These are phyloP conservation scores for Liolophura sinensis DNA, from an alignment of 1,140 invertebrate species.

Conservation along the genomic window DNA sequence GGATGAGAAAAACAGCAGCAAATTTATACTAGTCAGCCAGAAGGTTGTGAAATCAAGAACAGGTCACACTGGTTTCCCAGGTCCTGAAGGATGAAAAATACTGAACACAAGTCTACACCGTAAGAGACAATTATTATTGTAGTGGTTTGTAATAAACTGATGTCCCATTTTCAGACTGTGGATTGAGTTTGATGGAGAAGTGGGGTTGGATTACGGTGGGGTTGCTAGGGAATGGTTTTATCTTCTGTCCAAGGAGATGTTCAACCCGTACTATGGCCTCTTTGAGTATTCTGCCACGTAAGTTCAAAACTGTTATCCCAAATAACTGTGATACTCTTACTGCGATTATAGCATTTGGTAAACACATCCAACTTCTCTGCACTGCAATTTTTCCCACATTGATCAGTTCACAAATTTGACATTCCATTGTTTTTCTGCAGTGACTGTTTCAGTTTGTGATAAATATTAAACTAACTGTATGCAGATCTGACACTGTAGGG, in stretches of 20 bases:
- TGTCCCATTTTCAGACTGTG: constrained; percentile 71
- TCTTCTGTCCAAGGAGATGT: constrained; percentile 98
- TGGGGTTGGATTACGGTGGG: constrained; percentile 97
- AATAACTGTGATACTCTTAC: no score
- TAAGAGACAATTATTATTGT: neutral
- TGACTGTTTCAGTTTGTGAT: neutral
- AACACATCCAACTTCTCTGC: no score
- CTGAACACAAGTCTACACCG: no score
- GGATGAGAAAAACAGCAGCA: no score
- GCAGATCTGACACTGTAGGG: no score
- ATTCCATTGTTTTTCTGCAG: no score
- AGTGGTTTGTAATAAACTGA: neutral
- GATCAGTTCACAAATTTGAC: neutral
- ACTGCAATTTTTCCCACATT: neutral
- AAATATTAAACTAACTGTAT: neutral
- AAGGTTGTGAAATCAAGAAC: no score
- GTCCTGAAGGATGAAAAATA: no score
- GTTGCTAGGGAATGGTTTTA: constrained; percentile 94
- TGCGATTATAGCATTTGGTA: no score
- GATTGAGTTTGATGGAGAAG: constrained; percentile 98
- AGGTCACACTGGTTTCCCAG: no score
- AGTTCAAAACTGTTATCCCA: constrained; percentile 50
- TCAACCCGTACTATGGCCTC: constrained; percentile 98
- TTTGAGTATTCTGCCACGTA: constrained; percentile 99
- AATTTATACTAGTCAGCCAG: no score